Percentiles rank a stretch among this genome's conserved stretches.
Conservation (phyloP, 2,797 vertebrate species). For the Taenioides sp. region DNA sequence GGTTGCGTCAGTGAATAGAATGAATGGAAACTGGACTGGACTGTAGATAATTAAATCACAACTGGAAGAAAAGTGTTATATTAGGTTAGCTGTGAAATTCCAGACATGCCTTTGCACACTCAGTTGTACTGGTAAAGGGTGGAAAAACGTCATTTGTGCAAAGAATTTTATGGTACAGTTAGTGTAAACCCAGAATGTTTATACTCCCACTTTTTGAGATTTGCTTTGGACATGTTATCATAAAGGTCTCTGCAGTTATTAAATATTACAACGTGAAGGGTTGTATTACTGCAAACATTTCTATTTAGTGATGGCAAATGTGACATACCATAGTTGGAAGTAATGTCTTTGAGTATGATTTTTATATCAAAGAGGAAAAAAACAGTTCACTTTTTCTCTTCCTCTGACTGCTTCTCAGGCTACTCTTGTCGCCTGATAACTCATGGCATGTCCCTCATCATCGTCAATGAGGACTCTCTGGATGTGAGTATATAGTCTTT, state of each 20-base stretch:
- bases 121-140: slow-evolving; percentile 11
- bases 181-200: no score
- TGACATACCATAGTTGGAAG: background rate
- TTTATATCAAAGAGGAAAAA: slow-evolving; percentile 38
- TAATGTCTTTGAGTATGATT: slow-evolving; percentile 16
- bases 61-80: slow-evolving; percentile 23
- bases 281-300: background rate
- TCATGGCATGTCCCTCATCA: slow-evolving; percentile 96
- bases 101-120: slow-evolving; percentile 34
- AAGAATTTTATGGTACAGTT: background rate
- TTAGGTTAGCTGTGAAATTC: slow-evolving; percentile 40
- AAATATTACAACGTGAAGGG: background rate
- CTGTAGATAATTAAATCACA: slow-evolving; percentile 41
- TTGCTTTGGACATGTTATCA: background rate
- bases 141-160: slow-evolving; percentile 5
- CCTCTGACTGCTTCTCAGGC: slow-evolving; percentile 73
- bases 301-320: background rate
- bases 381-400: slow-evolving; percentile 13
- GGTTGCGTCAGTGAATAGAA: slow-evolving; percentile 6
- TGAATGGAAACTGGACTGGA: slow-evolving; percentile 9
- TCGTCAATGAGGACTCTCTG: slow-evolving; percentile 95
- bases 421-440: slow-evolving; percentile 95
- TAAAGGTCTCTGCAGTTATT: background rate
- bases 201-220: background rate
- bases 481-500: slow-evolving; percentile 85